Conservation (phyloP, 2,888 invertebrate genomes). For the Andrena hattorfiana region DNA sequence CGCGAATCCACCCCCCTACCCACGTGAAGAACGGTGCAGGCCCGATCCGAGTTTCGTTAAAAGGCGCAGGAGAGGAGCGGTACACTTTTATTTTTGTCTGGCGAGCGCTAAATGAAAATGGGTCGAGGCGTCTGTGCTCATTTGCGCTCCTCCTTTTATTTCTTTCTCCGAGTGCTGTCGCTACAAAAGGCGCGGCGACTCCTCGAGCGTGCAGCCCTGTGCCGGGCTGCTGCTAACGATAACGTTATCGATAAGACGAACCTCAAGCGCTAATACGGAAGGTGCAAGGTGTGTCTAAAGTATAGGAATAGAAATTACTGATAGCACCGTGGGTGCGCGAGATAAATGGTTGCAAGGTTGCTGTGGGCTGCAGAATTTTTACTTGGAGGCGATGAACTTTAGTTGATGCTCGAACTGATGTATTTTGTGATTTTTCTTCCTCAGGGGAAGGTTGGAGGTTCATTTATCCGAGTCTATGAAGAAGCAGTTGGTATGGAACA, state of each 20-base stretch:
- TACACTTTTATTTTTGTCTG: slow-evolving; percentile 76
- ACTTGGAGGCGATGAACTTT: too few relatives aligned
- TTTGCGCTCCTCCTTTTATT: slow-evolving; percentile 65
- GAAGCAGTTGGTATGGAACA: too few relatives aligned
- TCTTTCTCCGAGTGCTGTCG: slow-evolving; percentile 49
- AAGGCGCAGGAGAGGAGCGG: slow-evolving; percentile 51
- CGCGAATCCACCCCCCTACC: slow-evolving; percentile 46
- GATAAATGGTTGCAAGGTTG: neutral
- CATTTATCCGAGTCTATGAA: too few relatives aligned
- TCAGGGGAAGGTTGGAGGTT: too few relatives aligned
- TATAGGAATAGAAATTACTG: neutral
- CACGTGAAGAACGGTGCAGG: slow-evolving; percentile 20
- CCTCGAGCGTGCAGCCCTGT: neutral
- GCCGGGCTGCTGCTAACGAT: neutral
- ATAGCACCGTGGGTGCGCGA: neutral
- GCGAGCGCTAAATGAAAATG: slow-evolving; percentile 78
- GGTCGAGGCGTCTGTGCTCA: slow-evolving; percentile 81
- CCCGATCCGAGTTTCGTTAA: slow-evolving; percentile 66
- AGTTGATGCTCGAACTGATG: too few relatives aligned
- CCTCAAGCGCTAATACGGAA: neutral
- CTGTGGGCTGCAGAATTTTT: too few relatives aligned
- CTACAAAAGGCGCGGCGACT: slow-evolving; percentile 43
- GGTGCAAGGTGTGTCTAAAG: neutral
- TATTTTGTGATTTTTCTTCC: too few relatives aligned
- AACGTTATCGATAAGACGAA: slow-evolving; percentile 8